Conservation (phyloP, 2,797 vertebrate species). For the Galaxias olidus region DNA sequence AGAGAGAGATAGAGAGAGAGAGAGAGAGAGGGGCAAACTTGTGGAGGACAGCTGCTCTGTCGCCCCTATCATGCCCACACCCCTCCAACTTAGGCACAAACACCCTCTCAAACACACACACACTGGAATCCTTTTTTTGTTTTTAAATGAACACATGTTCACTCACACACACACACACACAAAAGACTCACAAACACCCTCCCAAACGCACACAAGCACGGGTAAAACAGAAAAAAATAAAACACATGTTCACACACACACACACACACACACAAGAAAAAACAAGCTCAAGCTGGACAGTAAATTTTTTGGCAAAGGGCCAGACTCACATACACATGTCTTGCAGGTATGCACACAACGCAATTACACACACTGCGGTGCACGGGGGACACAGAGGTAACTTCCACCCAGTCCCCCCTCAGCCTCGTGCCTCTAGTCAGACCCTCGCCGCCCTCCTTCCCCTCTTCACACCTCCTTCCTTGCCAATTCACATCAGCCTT, state of each 20-base stretch:
- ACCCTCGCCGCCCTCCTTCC: slow-evolving; percentile 19
- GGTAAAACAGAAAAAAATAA: too few relatives aligned
- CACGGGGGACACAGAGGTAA: too few relatives aligned
- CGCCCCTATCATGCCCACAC: not conserved
- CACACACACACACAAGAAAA: too few relatives aligned
- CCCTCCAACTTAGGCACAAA: not conserved
- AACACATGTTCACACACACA: too few relatives aligned
- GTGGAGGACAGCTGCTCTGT: not conserved
- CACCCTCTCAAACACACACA: slow-evolving; percentile 5
- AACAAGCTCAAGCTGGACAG: too few relatives aligned
- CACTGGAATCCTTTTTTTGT: too few relatives aligned
- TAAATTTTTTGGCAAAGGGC: too few relatives aligned
- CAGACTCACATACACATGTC: too few relatives aligned
- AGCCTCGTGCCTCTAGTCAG: slow-evolving; percentile 32
- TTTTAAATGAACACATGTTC: too few relatives aligned
- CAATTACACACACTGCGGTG: too few relatives aligned
- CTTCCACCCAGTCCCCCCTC: not conserved
- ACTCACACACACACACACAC: slow-evolving; percentile 22
- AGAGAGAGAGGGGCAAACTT: not conserved
- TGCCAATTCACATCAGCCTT: slow-evolving; percentile 58
- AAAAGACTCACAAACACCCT: slow-evolving; percentile 9
- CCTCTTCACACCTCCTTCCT: slow-evolving; percentile 51
- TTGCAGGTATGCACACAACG: too few relatives aligned
- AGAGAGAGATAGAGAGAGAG: too few relatives aligned
- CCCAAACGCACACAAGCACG: slow-evolving; percentile 5